Evolutionary conservation across 2,888 invertebrate species (phyloP).

Genomic region (Salticus scenicus): DNA sequence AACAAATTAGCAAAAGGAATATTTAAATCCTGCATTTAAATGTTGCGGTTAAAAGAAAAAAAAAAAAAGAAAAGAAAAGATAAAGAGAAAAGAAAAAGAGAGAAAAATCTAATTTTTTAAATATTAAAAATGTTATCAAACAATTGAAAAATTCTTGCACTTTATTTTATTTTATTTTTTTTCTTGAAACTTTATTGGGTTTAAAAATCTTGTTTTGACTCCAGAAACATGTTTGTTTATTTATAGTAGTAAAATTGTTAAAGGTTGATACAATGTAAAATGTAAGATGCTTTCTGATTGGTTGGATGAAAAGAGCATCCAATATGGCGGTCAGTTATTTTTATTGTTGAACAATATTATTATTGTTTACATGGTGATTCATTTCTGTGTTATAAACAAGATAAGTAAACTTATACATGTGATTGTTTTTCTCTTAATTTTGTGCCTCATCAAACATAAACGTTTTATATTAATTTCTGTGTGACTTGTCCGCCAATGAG

Average conservation of each 20-base stretch:
- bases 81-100: too few species aligned
- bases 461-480: not conserved
- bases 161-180: too few species aligned
- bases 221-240: not conserved
- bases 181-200: too few species aligned
- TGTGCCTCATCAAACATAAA: not conserved
- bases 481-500: slow-evolving; percentile 52
- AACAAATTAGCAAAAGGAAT: too few species aligned
- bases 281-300: slow-evolving; percentile 53
- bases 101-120: too few species aligned
- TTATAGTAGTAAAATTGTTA: not conserved
- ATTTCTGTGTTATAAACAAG: not conserved
- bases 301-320: slow-evolving; percentile 34
- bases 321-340: slow-evolving; percentile 61
- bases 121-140: too few species aligned
- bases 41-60: too few species aligned
- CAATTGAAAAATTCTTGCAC: too few species aligned
- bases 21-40: too few species aligned
- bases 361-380: not conserved
- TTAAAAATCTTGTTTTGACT: too few species aligned
- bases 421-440: not conserved
- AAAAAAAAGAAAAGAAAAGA: too few species aligned
- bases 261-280: slow-evolving; percentile 9
- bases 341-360: slow-evolving; percentile 31
- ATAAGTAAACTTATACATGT: not conserved